Base-by-base conservation (phyloP, 2,113 vertebrate genomes). In the Dolichallabes microphthalmus region DNA sequence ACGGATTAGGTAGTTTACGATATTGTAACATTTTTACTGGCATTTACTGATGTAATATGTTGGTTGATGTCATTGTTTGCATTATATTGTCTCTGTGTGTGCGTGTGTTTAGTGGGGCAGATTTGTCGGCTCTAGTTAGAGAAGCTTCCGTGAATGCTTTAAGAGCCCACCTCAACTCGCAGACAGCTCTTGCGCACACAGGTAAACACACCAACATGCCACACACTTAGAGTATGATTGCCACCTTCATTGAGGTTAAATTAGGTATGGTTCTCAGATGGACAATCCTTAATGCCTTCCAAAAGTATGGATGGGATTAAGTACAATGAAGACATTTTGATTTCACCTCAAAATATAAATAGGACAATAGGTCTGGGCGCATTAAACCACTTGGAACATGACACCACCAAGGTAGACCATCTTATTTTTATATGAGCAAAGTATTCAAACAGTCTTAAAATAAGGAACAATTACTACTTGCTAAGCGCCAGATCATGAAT, bases 61-160 rank as follows among this genome's bases (percentile, higher is more conserved):
- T 25, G 15, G 30, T 83, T 39, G 39, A 14, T 61, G 22, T 83
- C 7, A 58, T 55, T 58, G 25, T 27, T 76, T 75, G 10, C 35
- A 52, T 74, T 14, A n/a, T 52, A n/a, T 22, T 39, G 32, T 71
- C 32, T 90, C 5, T 61, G 88, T n/a, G 6, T 78, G 35, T 75
- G 25, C 90, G 9, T 90, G 17, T 61, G 88, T n/a, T 4, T 84
- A 99, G 98, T 73, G 98, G 97, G 0, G 97, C 97, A 27, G 98
- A 99, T 86, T 95, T 99, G 89, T 96, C 96, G 0, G 98, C 97
- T 2, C 90, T 99, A 0, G 96, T 99, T 60, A 95, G 97, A 20
- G 98, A 99, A 92, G 98, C 98, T 9, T 98, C 96, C 1, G 7
- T 99, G 7, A 96, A 94, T 0, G 96, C 96, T 27, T 91, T 99